Conservation (phyloP, 2,113 vertebrate species). For the Zapornia atra region DNA sequence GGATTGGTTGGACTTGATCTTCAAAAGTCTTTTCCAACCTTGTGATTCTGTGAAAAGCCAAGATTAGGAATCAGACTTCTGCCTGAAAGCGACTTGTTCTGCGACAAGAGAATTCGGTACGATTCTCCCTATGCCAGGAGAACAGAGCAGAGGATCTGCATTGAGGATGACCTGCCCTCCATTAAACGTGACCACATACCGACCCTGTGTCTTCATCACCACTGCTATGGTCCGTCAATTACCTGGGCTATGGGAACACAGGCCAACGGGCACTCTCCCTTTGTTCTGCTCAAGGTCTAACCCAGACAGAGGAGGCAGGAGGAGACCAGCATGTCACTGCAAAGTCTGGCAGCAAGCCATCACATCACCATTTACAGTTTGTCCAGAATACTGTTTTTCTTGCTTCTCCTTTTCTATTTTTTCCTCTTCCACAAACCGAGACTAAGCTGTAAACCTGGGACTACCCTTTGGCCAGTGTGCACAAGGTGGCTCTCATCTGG, state of each 20-base stretch:
- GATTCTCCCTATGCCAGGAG: neutral
- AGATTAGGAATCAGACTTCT: neutral
- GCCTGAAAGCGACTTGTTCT: neutral
- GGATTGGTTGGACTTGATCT: no score
- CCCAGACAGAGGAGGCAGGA: neutral
- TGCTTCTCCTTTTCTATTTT: neutral
- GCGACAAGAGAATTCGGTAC: neutral
- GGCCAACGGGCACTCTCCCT: accelerated
- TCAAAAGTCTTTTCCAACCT: no score
- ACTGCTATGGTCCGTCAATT: neutral
- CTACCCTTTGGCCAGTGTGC: neutral
- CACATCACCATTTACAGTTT: neutral
- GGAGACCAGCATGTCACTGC: neutral
- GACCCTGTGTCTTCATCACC: accelerated
- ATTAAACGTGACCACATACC: neutral
- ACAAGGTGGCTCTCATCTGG: neutral
- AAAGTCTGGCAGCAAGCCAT: neutral
- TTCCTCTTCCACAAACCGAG: neutral
- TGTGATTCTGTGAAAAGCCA: neutral
- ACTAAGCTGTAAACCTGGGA: neutral
- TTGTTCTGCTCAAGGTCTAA: neutral
- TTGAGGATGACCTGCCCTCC: neutral
- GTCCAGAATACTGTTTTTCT: neutral
- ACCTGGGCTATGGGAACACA: neutral
- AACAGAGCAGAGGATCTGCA: neutral